These are phyloP conservation scores for Patella vulgata DNA, from an alignment of 1,140 invertebrate species.

Conservation along the genomic window DNA sequence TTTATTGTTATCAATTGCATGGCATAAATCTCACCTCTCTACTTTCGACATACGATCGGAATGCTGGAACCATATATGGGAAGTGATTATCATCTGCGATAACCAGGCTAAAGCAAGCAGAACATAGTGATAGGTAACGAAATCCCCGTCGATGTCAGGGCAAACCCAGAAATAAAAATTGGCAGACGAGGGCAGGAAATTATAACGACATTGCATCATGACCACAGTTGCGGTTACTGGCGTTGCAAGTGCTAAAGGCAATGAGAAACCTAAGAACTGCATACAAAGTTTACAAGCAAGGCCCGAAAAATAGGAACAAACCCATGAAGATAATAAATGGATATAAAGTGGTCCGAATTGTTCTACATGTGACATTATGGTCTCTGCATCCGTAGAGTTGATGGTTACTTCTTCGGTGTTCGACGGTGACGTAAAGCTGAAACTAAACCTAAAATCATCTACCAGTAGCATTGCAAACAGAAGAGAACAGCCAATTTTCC, in stretches of 20 bases:
- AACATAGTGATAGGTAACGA: conserved; percentile 38
- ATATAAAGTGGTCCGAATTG: conserved; percentile 45
- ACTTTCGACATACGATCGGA: conserved; percentile 96
- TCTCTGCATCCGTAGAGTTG: not conserved
- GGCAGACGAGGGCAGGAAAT: conserved; percentile 29
- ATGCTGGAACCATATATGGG: conserved; percentile 98
- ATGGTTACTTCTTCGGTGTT: not conserved
- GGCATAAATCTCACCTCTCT: conserved; percentile 79
- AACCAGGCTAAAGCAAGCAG: conserved; percentile 81
- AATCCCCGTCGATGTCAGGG: conserved; percentile 26
- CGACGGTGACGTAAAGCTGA: conserved; percentile 20
- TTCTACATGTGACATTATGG: conserved; percentile 35
- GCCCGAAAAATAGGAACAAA: conserved; percentile 53
- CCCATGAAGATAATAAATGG: conserved; percentile 32
- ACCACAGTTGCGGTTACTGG: conserved; percentile 49
- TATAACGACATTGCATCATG: conserved; percentile 30
- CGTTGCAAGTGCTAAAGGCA: conserved; percentile 54
- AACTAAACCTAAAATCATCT: conserved; percentile 44
- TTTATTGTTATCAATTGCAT: no score
- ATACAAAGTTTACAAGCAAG: conserved; percentile 63
- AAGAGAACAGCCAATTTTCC: conserved; percentile 54
- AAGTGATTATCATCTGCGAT: conserved; percentile 94
- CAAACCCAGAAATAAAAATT: conserved; percentile 47
- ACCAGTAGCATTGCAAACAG: conserved; percentile 48
- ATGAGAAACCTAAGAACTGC: conserved; percentile 58